Evolutionary conservation across 2,797 vertebrate genomes (phyloP), one percentile per base, ranked within the genome.

Genomic region (Macrochelys suwanniensis): DNA sequence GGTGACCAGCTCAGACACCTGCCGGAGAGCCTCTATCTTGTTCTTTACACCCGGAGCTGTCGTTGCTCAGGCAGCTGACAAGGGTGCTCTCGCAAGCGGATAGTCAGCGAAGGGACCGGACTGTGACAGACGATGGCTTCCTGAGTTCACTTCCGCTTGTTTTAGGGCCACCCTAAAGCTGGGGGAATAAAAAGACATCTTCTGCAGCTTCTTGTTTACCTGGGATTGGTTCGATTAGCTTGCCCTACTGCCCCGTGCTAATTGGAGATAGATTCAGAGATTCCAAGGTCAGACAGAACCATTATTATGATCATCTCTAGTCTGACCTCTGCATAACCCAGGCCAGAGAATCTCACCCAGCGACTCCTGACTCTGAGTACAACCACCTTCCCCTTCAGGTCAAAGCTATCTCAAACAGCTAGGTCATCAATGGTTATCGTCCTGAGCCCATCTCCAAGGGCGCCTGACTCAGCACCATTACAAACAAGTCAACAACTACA

Each of bases 311-410:
- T 45, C 54, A 56, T 4, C 23, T 79, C 77, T 45, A 82, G 33
- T 0, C 45, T 5, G 42, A 21, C 21, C 11, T 8, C 31, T 21
- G 9, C 1, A 0, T 54, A 54, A 25, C 54, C 21, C 54, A 11
- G 80, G 42, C 81, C 49, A 31, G 28, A 31, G 28, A 54, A 25
- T 54, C 21, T 23, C 54, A 2, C 23, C 54, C 4, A 54, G 54
- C 9, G 9, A 54, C 9, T 11, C 68, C n/a, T 23, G 23, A 19
- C 21, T 26, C n/a, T 23, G 23, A 19, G 37, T 26, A 17, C 45
- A 59, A 59, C 4, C 42, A 17, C 3, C 6, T 28, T 26, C 50
- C 19, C 49, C 26, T 26, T 71, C 7, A 79, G 86, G 37, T 19
- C 51, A 79, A 53, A 1, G 11, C 47, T 91, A 11, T n/a, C 74